phyloP scores from a whole-genome alignment of 2,797 vertebrate genomes.

The Lithobates sylvaticus region DNA sequence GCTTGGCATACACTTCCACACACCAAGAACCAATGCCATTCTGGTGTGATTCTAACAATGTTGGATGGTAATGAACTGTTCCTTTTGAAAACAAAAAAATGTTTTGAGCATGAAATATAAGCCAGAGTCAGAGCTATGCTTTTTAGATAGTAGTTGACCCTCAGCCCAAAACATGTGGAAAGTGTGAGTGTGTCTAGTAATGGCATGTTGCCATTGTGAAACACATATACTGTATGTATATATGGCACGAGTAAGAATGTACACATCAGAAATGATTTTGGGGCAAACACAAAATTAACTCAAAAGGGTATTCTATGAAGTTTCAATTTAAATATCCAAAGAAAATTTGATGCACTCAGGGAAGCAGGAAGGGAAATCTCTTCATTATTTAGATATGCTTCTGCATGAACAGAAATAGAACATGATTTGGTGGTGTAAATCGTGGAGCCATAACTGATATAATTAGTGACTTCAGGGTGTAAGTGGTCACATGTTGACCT shows the following conservation, averaged over 20 bases:
- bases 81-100: too few relatives aligned
- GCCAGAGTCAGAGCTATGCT: too few relatives aligned
- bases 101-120: too few relatives aligned
- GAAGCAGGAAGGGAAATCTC: not conserved
- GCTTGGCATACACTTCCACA: too few relatives aligned
- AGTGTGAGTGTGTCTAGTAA: too few relatives aligned
- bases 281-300: not conserved
- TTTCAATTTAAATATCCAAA: not conserved
- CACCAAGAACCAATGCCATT: too few relatives aligned
- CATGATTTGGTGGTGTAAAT: not conserved
- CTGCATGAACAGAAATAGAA: slow-evolving; percentile 2
- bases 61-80: too few relatives aligned
- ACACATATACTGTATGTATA: too few relatives aligned
- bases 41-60: too few relatives aligned
- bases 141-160: too few relatives aligned
- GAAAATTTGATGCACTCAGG: slow-evolving; percentile 8
- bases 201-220: too few relatives aligned
- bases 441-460: slow-evolving; percentile 30
- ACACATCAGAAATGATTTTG: not conserved
- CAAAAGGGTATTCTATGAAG: not conserved
- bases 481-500: slow-evolving; percentile 4
- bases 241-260: not conserved
- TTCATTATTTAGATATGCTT: slow-evolving; percentile 20
- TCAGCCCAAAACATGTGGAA: too few relatives aligned
- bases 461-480: slow-evolving; percentile 36